Percentiles rank a stretch among this genome's conserved stretches.
Evolutionary conservation across 2,797 vertebrate species (phyloP).

Genomic region (Pelobates cultripes): DNA sequence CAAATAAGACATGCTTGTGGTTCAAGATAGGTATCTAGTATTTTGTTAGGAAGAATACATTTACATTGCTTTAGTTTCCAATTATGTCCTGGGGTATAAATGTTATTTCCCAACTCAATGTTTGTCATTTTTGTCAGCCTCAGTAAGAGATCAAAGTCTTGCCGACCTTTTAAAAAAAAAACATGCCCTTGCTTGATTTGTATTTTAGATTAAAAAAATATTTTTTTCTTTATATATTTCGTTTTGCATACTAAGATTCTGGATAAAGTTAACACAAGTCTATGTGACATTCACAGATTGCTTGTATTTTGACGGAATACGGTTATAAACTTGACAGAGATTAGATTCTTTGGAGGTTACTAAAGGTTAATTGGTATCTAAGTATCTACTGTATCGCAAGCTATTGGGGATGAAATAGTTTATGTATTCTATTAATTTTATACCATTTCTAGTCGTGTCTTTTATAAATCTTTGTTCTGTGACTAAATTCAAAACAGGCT

Average conservation of each 20-base stretch:
- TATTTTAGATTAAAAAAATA: too few relatives aligned
- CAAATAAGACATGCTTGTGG: too few relatives aligned
- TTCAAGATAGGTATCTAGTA: too few relatives aligned
- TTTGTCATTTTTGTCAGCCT: too few relatives aligned
- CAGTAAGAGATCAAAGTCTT: too few relatives aligned
- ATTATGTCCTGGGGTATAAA: too few relatives aligned
- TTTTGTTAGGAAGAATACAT: too few relatives aligned
- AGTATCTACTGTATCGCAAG: background rate
- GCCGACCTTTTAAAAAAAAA: too few relatives aligned
- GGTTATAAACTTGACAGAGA: background rate
- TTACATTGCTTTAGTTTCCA: too few relatives aligned
- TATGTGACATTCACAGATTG: background rate
- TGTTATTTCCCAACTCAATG: too few relatives aligned
- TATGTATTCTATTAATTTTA: constrained; percentile 24
- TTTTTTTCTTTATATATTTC: too few relatives aligned
- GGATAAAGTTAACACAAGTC: background rate
- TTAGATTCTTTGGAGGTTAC: constrained; percentile 4
- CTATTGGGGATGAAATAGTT: constrained; percentile 1
- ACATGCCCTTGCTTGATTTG: too few relatives aligned
- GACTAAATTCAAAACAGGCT: constrained; percentile 10
- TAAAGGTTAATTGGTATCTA: constrained; percentile 16
- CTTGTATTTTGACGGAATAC: constrained; percentile 1
- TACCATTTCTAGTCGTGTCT: constrained; percentile 3
- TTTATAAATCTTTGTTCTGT: constrained; percentile 4
- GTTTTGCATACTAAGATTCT: background rate